Evolutionary conservation across 2,888 invertebrate species (phyloP), one percentile per base, ranked within the genome.

Genomic region (Tenthredo notha): DNA sequence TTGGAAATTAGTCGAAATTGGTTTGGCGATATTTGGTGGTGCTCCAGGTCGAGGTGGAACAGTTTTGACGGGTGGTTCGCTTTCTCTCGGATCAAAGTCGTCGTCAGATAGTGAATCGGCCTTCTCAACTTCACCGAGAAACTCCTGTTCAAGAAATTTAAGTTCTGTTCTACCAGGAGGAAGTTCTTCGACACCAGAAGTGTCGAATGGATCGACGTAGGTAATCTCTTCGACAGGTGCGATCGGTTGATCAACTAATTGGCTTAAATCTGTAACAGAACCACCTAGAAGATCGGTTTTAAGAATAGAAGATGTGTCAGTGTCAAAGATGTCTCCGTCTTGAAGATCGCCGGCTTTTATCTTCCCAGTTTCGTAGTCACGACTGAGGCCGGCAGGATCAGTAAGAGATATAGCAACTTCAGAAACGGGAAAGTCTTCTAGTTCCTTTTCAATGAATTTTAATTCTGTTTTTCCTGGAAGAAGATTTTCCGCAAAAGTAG

Each of bases 181-280:
- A 72, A 96, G 95, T 54, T 96, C 95, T 84, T 95, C 95, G 2
- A 97, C 95, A 50, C 96, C 95, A 0, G 98, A 97, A 0, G 98
- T 98, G 91, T 98, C 98, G 90, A 98, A 98, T 0, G 98, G 98
- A 94, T 98, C 98, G 84, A 96, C 95, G 90, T 95, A 95, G 84
- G 95, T 96, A 85, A 95, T 92, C 86, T 95, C 95, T 12, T 95
- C 94, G 72, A 94, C 94, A 0, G 97, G 97, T 86, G 95, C 94
- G 83, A 97, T 95, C 0, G 97, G 97, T 40, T 95, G 95, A 88
- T 96, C 96, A 0, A 95, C 95, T 84, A 97, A 93, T 89, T 95
- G 95, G 21, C 96, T 95, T 80, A 97, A 94, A 92, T 97, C 97
- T 72, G 97, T 97, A 70, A 95, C 95, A 89, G 97, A 97, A 15